Conservation (phyloP, 2,797 vertebrate genomes). For the Odontamblyopus rebecca region DNA sequence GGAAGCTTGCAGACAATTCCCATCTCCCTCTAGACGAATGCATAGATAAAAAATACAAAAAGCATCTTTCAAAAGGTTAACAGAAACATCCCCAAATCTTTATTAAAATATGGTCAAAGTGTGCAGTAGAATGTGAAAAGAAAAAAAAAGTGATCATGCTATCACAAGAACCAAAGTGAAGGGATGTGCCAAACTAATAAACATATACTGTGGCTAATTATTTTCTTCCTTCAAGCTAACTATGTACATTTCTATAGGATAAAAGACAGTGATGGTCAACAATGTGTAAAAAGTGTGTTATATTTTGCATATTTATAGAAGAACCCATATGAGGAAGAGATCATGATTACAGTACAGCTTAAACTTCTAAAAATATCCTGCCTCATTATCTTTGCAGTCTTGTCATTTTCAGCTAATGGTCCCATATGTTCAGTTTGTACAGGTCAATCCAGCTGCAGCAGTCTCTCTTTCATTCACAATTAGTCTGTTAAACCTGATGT, state of each 20-base stretch:
- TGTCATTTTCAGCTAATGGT: slow-evolving; percentile 15
- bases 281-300: slow-evolving; percentile 16
- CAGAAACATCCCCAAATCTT: slow-evolving; percentile 33
- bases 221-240: slow-evolving; percentile 38
- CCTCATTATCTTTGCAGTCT: slow-evolving; percentile 17
- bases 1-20: slow-evolving; percentile 43
- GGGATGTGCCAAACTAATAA: slow-evolving; percentile 19
- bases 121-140: slow-evolving; percentile 28
- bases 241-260: slow-evolving; percentile 47
- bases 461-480: slow-evolving; percentile 16
- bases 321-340: slow-evolving; percentile 45
- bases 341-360: slow-evolving; percentile 47
- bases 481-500: slow-evolving; percentile 14
- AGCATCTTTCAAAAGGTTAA: slow-evolving; percentile 30
- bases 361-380: slow-evolving; percentile 24
- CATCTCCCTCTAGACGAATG: slow-evolving; percentile 53
- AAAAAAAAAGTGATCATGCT: slow-evolving; percentile 34
- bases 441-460: slow-evolving; percentile 15
- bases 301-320: slow-evolving; percentile 35
- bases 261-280: slow-evolving; percentile 26
- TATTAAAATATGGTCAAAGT: slow-evolving; percentile 53
- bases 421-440: slow-evolving; percentile 22
- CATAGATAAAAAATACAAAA: slow-evolving; percentile 59
- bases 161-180: slow-evolving; percentile 29
- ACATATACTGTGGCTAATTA: slow-evolving; percentile 16